Conservation (phyloP, 1,140 invertebrate species). For the Ctenoplectra terminalis region DNA sequence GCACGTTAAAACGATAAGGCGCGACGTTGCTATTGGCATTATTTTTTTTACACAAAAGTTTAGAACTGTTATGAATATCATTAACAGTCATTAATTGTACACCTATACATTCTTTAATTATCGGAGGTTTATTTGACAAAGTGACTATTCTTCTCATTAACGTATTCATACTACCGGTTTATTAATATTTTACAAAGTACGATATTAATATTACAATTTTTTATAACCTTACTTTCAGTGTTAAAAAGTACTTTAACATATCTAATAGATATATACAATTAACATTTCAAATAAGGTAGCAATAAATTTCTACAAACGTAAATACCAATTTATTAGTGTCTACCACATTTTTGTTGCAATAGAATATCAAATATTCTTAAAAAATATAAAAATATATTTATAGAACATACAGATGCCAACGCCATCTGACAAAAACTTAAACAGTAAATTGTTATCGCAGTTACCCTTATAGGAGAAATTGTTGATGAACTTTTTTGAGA, state of each 20-base stretch:
- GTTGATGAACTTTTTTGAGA: neutral
- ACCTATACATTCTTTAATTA: neutral
- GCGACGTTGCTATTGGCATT: neutral
- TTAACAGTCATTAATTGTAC: conserved; percentile 1
- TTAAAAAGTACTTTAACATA: neutral
- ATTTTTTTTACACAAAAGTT: conserved; percentile 6
- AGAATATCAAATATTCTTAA: neutral
- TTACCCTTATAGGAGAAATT: neutral
- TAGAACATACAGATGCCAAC: neutral
- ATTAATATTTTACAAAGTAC: neutral
- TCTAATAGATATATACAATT: neutral
- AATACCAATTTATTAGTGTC: neutral
- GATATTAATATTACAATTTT: neutral
- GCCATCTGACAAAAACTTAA: neutral
- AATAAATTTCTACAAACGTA: neutral
- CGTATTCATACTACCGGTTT: conserved; percentile 4
- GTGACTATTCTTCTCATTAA: neutral
- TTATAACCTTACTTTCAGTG: neutral
- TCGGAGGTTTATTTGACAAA: neutral
- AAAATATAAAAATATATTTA: neutral
- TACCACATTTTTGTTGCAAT: neutral
- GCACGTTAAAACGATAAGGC: conserved; percentile 81
- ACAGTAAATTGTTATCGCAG: neutral
- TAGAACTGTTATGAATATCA: conserved; percentile 8
- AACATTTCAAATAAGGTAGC: neutral